Evolutionary conservation across 1,140 invertebrate genomes (phyloP), one percentile per base, ranked within the genome.

Genomic region (Trachymyrmex septentrionalis): DNA sequence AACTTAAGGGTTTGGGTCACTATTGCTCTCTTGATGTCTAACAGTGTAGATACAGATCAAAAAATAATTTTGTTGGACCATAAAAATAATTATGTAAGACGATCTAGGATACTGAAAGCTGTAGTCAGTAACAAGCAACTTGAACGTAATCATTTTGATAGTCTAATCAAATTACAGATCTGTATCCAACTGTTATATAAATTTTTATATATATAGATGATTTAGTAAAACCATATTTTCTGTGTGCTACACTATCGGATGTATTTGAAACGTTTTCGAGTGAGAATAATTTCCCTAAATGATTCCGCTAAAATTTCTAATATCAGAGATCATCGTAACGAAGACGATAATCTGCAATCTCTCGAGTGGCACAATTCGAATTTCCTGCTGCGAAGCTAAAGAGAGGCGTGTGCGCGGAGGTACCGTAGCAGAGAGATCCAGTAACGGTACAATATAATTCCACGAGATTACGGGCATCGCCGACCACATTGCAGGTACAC

Each of bases 401-500:
- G n/a, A 77, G 59, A 69, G 14, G 14, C 2, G 19, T 53, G 24
- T n/a, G 24, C 9, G 10, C 53, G 16, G 10, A 48, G 38, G 9
- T 24, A 57, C n/a, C n/a, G 34, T 38, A 75, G 30, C 21, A 61
- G 67, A 61, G 7, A 59, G 48, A 38, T 67, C n/a, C 48, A 53
- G 63, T 63, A 88, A 67, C 55, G 75, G 57, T 55, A 24, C 71
- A 61, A 50, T 53, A 30, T 80, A 66, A 82, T 78, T 85, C 21
- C 72, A 57, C 44, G 53, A 9, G 44, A 88, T 84, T 63, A 66
- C 57, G 59, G 59, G 48, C 82, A 61, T 75, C 48, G 27, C 44
- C 55, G 53, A 53, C 66, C 66, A 24, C 66, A 24, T 21, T 50
- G 86, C 64, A 80, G 63, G 59, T 64, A 55, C 44, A 78, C 72